Evolutionary conservation across 2,888 invertebrate genomes (phyloP), one percentile per base, ranked within the genome.

Genomic region (Ormia ochracea): DNA sequence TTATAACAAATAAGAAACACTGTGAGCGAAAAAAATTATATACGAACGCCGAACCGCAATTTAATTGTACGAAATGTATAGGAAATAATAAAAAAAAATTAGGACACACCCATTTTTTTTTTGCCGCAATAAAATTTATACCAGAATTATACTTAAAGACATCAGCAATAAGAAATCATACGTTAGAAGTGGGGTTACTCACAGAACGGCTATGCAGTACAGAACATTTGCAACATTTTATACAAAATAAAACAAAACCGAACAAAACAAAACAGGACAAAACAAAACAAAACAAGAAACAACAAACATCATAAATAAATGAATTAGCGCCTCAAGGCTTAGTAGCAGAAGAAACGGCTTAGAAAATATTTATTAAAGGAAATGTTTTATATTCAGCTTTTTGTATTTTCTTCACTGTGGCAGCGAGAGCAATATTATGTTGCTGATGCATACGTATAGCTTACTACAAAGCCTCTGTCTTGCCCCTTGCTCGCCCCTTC

Each of bases 291-390:
- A n/a, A n/a, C n/a, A n/a, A n/a, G n/a, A n/a, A n/a, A 73, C 21
- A 73, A 48, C 14, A 63, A 63, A 45, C 23, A 65, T 38, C 76
- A 80, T 80, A 80, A 82, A 82, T 70, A 82, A 82, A 82, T 81
- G 81, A 82, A 82, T 82, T 82, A 82, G 82, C 82, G 82, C 82
- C 82, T 76, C 48, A 78, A 76, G 82, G 78, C 56, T 80, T 21
- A 75, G 48, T 26, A 61, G 21, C 26, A 43, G 28, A n/a, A n/a
- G n/a, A n/a, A n/a, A n/a, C n/a, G n/a, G n/a, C n/a, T n/a, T n/a
- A n/a, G n/a, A 31, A 56, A 76, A 14, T 48, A 48, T 52, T 76
- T 69, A 52, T 76, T 69, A 63, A 76, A 76, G 69, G 69, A 76
- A 76, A 69, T 76, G 63, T 38, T 54, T 76, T 61, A n/a, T n/a